These are phyloP conservation scores for Notarius quadriscutis DNA, from an alignment of 2,113 vertebrate species.

Conservation along the genomic window DNA sequence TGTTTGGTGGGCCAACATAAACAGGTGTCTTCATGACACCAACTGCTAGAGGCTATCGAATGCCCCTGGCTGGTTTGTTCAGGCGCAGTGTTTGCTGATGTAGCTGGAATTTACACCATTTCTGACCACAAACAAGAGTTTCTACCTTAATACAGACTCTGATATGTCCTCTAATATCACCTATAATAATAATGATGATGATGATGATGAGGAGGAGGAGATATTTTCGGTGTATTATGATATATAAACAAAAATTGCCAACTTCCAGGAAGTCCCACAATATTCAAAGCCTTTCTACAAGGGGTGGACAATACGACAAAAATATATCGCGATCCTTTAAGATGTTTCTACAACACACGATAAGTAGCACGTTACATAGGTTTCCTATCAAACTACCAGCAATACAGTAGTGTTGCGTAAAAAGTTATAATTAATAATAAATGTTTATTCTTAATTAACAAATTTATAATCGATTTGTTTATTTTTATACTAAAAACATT, in stretches of 20 bases:
- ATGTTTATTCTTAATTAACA: neutral
- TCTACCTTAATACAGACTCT: neutral
- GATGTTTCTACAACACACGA: neutral
- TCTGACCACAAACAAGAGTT: neutral
- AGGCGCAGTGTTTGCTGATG: conserved; percentile 16
- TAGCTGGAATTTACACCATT: neutral
- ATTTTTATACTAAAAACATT: neutral
- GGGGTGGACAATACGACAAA: neutral
- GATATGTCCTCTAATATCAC: neutral
- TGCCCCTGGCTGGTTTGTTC: conserved; percentile 20
- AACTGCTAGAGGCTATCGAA: conserved; percentile 44
- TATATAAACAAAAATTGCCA: neutral
- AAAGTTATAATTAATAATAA: neutral
- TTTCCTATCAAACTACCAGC: neutral
- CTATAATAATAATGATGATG: neutral
- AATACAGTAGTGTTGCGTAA: neutral
- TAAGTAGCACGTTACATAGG: neutral
- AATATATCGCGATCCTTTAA: neutral
- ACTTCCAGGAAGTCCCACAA: neutral
- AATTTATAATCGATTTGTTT: neutral
- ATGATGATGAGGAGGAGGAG: neutral
- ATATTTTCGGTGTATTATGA: neutral
- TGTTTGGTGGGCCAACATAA: conserved; percentile 47
- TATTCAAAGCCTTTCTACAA: neutral
- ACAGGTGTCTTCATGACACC: conserved; percentile 51